Evolutionary conservation across 92 coral and sea anemone species (phyloP), one percentile per base, ranked within the genome.

Genomic region (Epizoanthus illoricatus): DNA sequence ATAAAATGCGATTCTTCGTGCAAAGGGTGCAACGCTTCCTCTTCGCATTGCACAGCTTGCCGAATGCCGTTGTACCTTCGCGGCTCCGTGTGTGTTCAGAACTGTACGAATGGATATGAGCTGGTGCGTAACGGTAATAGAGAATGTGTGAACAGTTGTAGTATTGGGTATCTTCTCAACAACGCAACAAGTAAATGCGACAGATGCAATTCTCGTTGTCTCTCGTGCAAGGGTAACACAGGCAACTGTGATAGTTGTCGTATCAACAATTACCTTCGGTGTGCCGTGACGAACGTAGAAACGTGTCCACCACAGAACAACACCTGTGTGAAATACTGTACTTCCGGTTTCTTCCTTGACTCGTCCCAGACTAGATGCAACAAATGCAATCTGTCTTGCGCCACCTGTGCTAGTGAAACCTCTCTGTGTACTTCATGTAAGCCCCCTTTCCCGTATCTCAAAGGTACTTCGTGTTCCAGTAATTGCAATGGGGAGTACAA

Each of bases 341-440:
- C 89, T 7, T 47, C 55, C 0, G 91, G 91, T 0, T 88, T 47
- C 80, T 93, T 61, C 75, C 69, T 93, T 20, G 88, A 93, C 39
- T 11, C 84, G 15, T 73, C 70, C 5, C 54, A 75, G 59, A 54
- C 2, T 64, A 60, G 66, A 60, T 93, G 97, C 76, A 68, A 68
- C 62, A 72, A 66, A 21, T 93, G 97, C 41, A 57, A 79, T 70
- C 3, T 84, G 2, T 36, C 56, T 3, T 93, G 97, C 79, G 91
- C 92, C 43, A 90, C 93, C 57, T 93, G 97, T 66, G 86, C 40
- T 18, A 78, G 62, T 55, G 47, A 2, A 15, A 21, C 86, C 0
- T 68, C 55, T 3, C 87, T 88, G 79, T 93, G 97, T 56, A 91
- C 94, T 13, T 90, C 94, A 41, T 93, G 97, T 83, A 21, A 81